A percentile compares a stretch with the other conserved stretches of the same genome.
Conservation (phyloP, 1,140 invertebrate species). For the Harlomillsia oculata region DNA sequence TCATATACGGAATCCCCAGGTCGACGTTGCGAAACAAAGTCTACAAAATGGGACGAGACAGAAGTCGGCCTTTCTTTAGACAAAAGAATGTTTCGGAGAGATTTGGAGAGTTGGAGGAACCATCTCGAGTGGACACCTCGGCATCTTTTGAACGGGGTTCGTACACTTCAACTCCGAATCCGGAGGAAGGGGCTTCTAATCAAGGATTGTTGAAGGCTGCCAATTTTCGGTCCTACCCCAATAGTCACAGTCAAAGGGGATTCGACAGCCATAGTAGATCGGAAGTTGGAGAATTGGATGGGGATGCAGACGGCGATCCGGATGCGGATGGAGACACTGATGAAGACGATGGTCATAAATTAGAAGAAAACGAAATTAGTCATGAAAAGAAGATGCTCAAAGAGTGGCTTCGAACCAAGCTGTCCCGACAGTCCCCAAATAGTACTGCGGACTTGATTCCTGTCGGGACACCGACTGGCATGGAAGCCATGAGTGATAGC, state of each 20-base stretch:
- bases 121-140: background rate
- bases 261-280: background rate
- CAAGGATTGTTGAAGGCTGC: too few relatives aligned
- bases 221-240: background rate
- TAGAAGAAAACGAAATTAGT: conserved; percentile 24
- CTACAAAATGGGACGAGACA: conserved; percentile 31
- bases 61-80: conserved; percentile 13
- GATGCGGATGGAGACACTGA: conserved; percentile 7
- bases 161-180: background rate
- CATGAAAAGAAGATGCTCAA: conserved; percentile 29
- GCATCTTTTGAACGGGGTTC: background rate
- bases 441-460: background rate
- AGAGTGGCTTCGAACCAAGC: conserved; percentile 27
- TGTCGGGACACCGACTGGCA: background rate
- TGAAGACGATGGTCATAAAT: conserved; percentile 6
- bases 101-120: background rate
- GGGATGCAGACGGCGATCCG: conserved; percentile 2
- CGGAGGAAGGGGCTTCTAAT: background rate
- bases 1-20: conserved; percentile 88
- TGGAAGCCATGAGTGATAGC: conserved; percentile 20
- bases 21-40: conserved; percentile 89
- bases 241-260: background rate
- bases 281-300: background rate
- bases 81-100: background rate
- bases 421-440: conserved; percentile 16